Percentiles rank a stretch among this genome's conserved stretches.
These are phyloP conservation scores for Uloborus diversus DNA, from an alignment of 1,140 invertebrate genomes.

Conservation along the genomic window DNA sequence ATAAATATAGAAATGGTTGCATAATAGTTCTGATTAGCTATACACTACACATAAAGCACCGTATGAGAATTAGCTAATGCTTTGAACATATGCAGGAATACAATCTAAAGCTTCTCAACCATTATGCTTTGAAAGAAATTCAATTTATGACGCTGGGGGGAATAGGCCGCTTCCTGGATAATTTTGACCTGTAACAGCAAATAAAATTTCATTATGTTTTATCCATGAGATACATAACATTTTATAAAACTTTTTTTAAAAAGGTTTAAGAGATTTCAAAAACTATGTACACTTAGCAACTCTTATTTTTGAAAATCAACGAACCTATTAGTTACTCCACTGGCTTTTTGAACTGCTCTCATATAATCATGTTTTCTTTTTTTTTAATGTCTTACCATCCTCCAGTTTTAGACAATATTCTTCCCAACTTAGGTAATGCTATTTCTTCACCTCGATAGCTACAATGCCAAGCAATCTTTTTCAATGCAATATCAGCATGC, in stretches of 20 bases:
- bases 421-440: too few relatives aligned
- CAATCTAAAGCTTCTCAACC: slow-evolving; percentile 39
- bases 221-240: not conserved
- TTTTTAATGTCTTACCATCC: too few relatives aligned
- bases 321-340: too few relatives aligned
- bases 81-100: slow-evolving; percentile 51
- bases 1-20: slow-evolving; percentile 7
- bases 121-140: slow-evolving; percentile 12
- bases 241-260: not conserved
- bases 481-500: too few relatives aligned
- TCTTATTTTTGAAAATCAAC: too few relatives aligned
- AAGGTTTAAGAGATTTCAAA: not conserved
- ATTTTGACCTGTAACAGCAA: slow-evolving; percentile 39
- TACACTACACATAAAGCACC: slow-evolving; percentile 56
- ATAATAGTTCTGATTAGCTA: slow-evolving; percentile 44
- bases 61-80: slow-evolving; percentile 51
- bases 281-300: too few relatives aligned
- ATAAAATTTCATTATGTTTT: not conserved
- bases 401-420: too few relatives aligned
- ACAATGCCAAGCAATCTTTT: too few relatives aligned
- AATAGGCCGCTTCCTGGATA: slow-evolving; percentile 39
- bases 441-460: too few relatives aligned
- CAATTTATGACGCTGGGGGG: slow-evolving; percentile 35
- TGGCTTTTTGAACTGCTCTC: too few relatives aligned
- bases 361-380: too few relatives aligned